A percentile compares a stretch with the other conserved stretches of the same genome.
These are phyloP conservation scores for Drosophila mulleri DNA, from an alignment of 2,888 invertebrate genomes.

Conservation along the genomic window DNA sequence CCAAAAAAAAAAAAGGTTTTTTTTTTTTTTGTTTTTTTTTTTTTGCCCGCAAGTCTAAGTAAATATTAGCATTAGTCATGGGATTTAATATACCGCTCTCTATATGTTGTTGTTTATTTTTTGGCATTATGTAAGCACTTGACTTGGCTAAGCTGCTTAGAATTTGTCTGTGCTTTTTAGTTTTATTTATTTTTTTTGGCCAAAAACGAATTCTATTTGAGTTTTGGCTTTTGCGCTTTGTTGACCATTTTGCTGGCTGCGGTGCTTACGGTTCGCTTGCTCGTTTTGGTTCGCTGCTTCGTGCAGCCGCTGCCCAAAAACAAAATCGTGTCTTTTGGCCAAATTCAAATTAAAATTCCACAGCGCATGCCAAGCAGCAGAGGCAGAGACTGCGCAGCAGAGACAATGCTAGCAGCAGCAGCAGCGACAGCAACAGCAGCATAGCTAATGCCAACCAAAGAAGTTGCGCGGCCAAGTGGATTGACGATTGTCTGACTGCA, in stretches of 20 bases:
- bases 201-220: constrained; percentile 35
- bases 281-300: constrained; percentile 66
- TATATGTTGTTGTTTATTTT: constrained; percentile 2
- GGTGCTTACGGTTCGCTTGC: constrained; percentile 19
- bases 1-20: constrained; percentile 3
- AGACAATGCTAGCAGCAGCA: neutral
- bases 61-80: constrained; percentile 79
- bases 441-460: constrained; percentile 75
- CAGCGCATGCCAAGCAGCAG: constrained; percentile 75
- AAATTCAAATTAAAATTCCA: constrained; percentile 82
- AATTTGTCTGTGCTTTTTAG: constrained; percentile 19
- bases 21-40: constrained; percentile 9
- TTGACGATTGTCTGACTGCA: constrained; percentile 48
- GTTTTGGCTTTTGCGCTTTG: constrained; percentile 27
- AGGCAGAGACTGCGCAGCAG: constrained; percentile 2
- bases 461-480: constrained; percentile 69
- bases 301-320: constrained; percentile 67
- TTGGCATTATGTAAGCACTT: constrained; percentile 67
- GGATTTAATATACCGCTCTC: constrained; percentile 10
- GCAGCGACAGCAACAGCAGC: constrained; percentile 49
- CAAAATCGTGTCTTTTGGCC: constrained; percentile 80
- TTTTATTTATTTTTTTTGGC: constrained; percentile 11
- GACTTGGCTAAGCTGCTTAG: constrained; percentile 52
- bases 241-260: constrained; percentile 42
- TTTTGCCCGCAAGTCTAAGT: constrained; percentile 43